Percentiles rank a stretch among this genome's conserved stretches.
These are phyloP conservation scores for Serranochromis macrocephalus DNA, from an alignment of 2,113 vertebrate species.

Conservation along the genomic window DNA sequence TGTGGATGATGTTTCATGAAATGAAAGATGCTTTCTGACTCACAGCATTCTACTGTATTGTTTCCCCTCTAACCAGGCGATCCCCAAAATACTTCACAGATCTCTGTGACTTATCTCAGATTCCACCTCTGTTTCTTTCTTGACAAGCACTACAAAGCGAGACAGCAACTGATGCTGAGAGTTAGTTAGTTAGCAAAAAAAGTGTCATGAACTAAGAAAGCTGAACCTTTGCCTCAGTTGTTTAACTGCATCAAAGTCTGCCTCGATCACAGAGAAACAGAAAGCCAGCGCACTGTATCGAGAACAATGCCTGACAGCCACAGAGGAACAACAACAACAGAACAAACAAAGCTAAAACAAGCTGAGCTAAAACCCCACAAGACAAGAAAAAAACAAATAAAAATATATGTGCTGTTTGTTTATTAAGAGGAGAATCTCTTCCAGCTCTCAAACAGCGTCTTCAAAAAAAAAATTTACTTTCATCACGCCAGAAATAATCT, in stretches of 20 bases:
- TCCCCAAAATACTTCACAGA: constrained; percentile 27
- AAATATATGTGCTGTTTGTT: constrained; percentile 1
- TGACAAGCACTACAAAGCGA: background rate
- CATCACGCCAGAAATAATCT: background rate
- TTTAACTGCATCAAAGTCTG: constrained; percentile 19
- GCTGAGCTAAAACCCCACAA: background rate
- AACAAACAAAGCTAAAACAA: constrained; percentile 23
- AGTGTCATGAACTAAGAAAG: background rate
- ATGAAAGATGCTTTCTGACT: background rate
- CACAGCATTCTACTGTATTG: background rate
- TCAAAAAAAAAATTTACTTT: background rate
- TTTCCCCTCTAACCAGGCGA: background rate
- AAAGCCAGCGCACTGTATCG: background rate
- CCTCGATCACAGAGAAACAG: background rate
- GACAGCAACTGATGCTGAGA: background rate
- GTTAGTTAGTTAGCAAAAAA: constrained; percentile 3
- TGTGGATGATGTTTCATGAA: background rate
- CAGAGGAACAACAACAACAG: background rate
- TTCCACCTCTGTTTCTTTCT: background rate
- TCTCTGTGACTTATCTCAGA: background rate
- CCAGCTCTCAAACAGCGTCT: background rate
- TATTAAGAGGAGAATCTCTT: background rate
- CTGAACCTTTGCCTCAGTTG: background rate
- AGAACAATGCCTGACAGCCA: constrained; percentile 6
- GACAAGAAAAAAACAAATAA: background rate